These are phyloP conservation scores for Rhea americana DNA, from an alignment of 2,113 vertebrate species.

Conservation along the genomic window DNA sequence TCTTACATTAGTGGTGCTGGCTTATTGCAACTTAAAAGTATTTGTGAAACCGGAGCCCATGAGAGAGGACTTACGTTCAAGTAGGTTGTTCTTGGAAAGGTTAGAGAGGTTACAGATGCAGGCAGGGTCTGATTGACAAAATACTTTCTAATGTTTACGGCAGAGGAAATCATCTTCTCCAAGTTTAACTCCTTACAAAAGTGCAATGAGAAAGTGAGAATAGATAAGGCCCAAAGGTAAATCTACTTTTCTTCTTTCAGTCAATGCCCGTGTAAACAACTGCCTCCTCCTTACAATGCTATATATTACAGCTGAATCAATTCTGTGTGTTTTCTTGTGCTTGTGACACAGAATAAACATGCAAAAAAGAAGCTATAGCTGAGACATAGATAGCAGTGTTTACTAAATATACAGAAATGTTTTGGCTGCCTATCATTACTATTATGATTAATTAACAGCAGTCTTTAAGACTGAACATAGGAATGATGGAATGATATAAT, in stretches of 20 bases:
- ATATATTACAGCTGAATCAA: neutral
- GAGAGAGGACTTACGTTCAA: neutral
- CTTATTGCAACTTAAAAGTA: neutral
- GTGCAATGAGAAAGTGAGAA: neutral
- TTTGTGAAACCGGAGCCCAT: neutral
- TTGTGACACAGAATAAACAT: neutral
- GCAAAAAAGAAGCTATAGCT: neutral
- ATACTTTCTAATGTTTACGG: neutral
- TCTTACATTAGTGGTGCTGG: neutral
- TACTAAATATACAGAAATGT: neutral
- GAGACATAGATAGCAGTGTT: neutral
- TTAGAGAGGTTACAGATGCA: neutral
- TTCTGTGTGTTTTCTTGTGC: neutral
- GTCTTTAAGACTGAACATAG: neutral
- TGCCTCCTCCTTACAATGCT: neutral
- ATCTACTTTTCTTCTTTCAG: neutral
- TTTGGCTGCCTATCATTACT: neutral
- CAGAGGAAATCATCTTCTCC: fast-evolving
- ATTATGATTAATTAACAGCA: neutral
- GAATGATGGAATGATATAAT: too few relatives aligned
- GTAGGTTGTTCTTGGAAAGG: neutral
- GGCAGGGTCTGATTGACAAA: neutral
- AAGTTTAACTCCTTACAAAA: neutral
- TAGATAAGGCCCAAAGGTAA: neutral
- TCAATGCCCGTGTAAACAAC: neutral